These are phyloP conservation scores for Girardinichthys multiradiatus DNA, from an alignment of 2,113 vertebrate genomes.

Conservation along the genomic window DNA sequence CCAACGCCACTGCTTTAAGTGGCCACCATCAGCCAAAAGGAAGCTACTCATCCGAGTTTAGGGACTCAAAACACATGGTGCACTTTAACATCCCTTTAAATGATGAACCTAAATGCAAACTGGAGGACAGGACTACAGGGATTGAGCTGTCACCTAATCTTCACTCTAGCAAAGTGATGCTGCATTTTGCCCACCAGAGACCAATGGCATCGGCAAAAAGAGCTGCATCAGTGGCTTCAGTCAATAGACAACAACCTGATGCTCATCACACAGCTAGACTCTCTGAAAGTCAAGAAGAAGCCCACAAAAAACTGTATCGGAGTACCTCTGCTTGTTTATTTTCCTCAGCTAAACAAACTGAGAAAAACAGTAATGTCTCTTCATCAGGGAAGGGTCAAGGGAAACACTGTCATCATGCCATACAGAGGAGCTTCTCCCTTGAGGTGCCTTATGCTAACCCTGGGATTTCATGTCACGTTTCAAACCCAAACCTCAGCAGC, in stretches of 20 bases:
- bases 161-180: conserved; percentile 80
- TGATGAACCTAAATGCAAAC: conserved; percentile 69
- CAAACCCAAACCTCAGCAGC: conserved; percentile 83
- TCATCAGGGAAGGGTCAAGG: conserved; percentile 68
- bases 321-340: conserved; percentile 83
- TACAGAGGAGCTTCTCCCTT: conserved; percentile 93
- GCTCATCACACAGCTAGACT: conserved; percentile 50
- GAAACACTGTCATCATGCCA: conserved; percentile 72
- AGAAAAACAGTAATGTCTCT: conserved; percentile 63
- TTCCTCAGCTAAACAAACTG: conserved; percentile 59
- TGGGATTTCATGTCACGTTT: conserved; percentile 86
- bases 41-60: conserved; percentile 71
- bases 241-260: conserved; percentile 66
- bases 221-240: conserved; percentile 55
- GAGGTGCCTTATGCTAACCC: conserved; percentile 84
- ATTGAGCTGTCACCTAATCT: conserved; percentile 70
- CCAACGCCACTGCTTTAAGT: conserved; percentile 82
- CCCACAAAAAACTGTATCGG: conserved; percentile 75
- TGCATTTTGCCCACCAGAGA: conserved; percentile 84
- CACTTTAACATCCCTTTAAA: conserved; percentile 76
- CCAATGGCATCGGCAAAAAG: conserved; percentile 65
- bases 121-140: conserved; percentile 37
- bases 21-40: conserved; percentile 85
- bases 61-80: conserved; percentile 83
- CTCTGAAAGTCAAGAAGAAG: conserved; percentile 52